phyloP scores from a whole-genome alignment of 2,113 vertebrate species.

The Empidonax traillii region DNA sequence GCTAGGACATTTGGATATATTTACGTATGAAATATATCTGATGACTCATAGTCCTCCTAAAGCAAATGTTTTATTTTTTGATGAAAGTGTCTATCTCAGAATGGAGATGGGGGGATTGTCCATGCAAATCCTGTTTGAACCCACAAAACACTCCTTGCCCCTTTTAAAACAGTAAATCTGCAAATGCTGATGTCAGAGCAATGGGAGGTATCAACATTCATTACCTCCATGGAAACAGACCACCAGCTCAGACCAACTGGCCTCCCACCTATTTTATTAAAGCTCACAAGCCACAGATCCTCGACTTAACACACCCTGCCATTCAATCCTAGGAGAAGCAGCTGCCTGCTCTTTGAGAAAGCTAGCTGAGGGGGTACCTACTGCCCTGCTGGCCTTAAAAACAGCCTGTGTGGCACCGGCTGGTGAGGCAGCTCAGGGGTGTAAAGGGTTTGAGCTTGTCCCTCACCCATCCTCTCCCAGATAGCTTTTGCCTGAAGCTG shows the following conservation, averaged over 20 bases:
- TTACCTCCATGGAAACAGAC: not conserved
- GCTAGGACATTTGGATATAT: not conserved
- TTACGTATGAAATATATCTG: not conserved
- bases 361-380: not conserved
- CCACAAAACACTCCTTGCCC: not conserved
- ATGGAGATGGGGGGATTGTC: not conserved
- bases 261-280: not conserved
- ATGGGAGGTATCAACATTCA: accelerated
- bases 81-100: not conserved
- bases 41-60: not conserved
- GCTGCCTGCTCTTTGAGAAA: not conserved
- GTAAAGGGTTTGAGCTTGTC: not conserved
- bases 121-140: not conserved
- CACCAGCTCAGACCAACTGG: not conserved
- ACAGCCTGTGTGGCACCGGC: accelerated
- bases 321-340: not conserved
- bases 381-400: not conserved
- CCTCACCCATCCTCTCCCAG: not conserved
- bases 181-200: not conserved
- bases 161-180: accelerated
- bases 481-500: not conserved
- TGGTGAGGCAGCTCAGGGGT: not conserved
- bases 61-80: not conserved
- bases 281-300: not conserved
- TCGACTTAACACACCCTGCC: accelerated